Percentiles rank a stretch among this genome's conserved stretches.
Conservation (phyloP, 1,140 invertebrate genomes). For the Drosophila yakuba region DNA sequence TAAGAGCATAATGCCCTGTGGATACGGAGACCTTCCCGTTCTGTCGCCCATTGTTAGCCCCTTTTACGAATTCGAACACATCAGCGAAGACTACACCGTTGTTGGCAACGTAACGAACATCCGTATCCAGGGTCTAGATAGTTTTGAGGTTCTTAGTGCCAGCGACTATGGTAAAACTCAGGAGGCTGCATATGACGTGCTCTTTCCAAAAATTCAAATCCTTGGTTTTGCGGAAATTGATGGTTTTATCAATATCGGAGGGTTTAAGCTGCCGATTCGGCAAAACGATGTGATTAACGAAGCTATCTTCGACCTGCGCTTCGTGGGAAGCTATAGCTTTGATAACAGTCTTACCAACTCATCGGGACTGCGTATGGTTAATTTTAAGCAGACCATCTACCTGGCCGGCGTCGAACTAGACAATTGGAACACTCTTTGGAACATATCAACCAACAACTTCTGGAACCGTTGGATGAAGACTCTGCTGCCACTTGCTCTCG, state of each 20-base stretch:
- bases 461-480: slow-evolving; percentile 28
- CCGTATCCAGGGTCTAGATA: slow-evolving; percentile 52
- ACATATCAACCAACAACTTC: slow-evolving; percentile 53
- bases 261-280: slow-evolving; percentile 27
- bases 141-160: slow-evolving; percentile 47
- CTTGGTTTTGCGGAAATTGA: slow-evolving; percentile 50
- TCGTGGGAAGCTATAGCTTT: slow-evolving; percentile 57
- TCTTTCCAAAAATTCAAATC: slow-evolving; percentile 58
- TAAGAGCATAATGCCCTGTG: slow-evolving; percentile 62
- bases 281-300: slow-evolving; percentile 58
- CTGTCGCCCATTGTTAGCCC: slow-evolving; percentile 46
- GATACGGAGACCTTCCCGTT: slow-evolving; percentile 50
- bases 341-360: slow-evolving; percentile 32
- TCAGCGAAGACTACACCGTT: slow-evolving; percentile 25
- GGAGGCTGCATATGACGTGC: slow-evolving; percentile 44
- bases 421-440: slow-evolving; percentile 66
- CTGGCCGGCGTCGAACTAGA: slow-evolving; percentile 44
- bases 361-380: slow-evolving; percentile 43
- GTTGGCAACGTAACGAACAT: slow-evolving; percentile 61
- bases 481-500: slow-evolving; percentile 5
- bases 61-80: slow-evolving; percentile 28
- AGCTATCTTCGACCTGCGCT: slow-evolving; percentile 55
- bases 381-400: slow-evolving; percentile 54
- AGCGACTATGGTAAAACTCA: slow-evolving; percentile 44
- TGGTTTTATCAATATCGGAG: slow-evolving; percentile 40